A percentile compares a stretch with the other conserved stretches of the same genome.
phyloP scores from a whole-genome alignment of 2,113 vertebrate species.

The Platichthys flesus region DNA sequence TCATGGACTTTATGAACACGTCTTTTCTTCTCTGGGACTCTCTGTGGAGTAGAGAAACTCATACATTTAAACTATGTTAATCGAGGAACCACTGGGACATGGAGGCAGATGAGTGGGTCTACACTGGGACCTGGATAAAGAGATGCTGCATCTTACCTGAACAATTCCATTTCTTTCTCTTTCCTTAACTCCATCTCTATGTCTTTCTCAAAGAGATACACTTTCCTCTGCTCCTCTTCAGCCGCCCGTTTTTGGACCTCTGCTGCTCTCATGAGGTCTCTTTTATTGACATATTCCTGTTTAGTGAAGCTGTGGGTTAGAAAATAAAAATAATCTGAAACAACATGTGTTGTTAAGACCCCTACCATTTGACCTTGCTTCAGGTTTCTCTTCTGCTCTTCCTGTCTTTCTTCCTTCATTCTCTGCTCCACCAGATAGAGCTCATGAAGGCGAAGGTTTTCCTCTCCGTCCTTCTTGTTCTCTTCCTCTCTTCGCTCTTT shows the following conservation, averaged over 20 bases:
- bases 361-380: slow-evolving; percentile 84
- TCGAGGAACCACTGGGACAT: no score
- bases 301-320: background rate
- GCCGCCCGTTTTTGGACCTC: slow-evolving; percentile 84
- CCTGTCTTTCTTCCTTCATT: slow-evolving; percentile 76
- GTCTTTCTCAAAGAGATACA: slow-evolving; percentile 85
- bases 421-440: slow-evolving; percentile 81
- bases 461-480: slow-evolving; percentile 80
- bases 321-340: background rate
- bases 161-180: slow-evolving; percentile 86
- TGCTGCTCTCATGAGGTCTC: slow-evolving; percentile 82
- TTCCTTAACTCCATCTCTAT: slow-evolving; percentile 84
- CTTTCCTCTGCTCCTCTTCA: slow-evolving; percentile 85
- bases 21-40: slow-evolving; percentile 82
- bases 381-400: slow-evolving; percentile 75
- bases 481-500: slow-evolving; percentile 78
- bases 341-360: background rate
- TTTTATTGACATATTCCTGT: slow-evolving; percentile 86
- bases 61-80: no score
- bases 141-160: slow-evolving; percentile 72
- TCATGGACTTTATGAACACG: slow-evolving; percentile 76
- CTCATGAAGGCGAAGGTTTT: slow-evolving; percentile 74
- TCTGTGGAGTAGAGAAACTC: slow-evolving; percentile 68
- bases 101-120: background rate
- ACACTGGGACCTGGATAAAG: background rate